Evolutionary conservation across 2,888 invertebrate species (phyloP).

Genomic region (Eudemis profundana): DNA sequence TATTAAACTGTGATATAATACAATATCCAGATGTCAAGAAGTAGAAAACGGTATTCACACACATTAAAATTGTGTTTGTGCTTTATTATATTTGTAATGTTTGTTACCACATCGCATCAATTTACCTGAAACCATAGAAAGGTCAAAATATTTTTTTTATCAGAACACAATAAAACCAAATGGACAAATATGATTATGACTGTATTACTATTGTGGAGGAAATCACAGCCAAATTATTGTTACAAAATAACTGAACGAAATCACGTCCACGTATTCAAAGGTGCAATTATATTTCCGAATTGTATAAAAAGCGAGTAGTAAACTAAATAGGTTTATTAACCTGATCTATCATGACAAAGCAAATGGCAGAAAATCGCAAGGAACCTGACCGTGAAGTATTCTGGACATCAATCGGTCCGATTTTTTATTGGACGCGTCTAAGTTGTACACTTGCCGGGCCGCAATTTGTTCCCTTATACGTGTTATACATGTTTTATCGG

Average conservation of each 20-base stretch:
- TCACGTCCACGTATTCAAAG: conserved; percentile 26
- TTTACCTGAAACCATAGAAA: too few relatives aligned
- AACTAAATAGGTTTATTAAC: conserved; percentile 69
- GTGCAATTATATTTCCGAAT: conserved; percentile 16
- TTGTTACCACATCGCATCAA: too few relatives aligned
- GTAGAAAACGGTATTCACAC: too few relatives aligned
- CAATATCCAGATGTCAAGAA: too few relatives aligned
- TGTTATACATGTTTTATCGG: conserved; percentile 36
- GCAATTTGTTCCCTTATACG: conserved; percentile 38
- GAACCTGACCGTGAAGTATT: conserved; percentile 69
- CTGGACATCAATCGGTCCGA: conserved; percentile 37
- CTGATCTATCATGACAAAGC: conserved; percentile 70
- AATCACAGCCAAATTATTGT: background rate
- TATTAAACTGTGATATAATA: too few relatives aligned
- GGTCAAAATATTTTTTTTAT: too few relatives aligned
- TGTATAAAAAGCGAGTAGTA: conserved; percentile 33
- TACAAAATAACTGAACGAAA: conserved; percentile 25
- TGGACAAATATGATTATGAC: too few relatives aligned
- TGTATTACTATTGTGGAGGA: background rate
- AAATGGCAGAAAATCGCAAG: conserved; percentile 69
- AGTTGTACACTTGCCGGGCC: conserved; percentile 29
- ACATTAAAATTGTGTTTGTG: too few relatives aligned
- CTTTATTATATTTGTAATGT: too few relatives aligned
- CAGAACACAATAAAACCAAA: too few relatives aligned
- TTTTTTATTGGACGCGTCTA: conserved; percentile 36